These are phyloP conservation scores for Diogma glabrata DNA, from an alignment of 2,888 invertebrate genomes.

Conservation along the genomic window DNA sequence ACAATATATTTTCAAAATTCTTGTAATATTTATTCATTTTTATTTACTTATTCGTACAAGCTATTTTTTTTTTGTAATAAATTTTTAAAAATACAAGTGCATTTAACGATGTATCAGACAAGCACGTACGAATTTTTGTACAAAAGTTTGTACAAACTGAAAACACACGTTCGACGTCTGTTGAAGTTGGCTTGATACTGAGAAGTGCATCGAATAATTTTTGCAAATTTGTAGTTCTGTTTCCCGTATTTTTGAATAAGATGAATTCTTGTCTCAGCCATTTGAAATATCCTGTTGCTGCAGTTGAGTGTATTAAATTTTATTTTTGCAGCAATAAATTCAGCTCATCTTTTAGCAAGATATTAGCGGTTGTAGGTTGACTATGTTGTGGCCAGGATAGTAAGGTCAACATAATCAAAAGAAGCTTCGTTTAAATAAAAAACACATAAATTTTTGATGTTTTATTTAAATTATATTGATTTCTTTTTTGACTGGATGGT, in stretches of 20 bases:
- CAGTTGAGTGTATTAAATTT: background rate
- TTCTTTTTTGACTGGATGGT: no score
- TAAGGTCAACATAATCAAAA: no score
- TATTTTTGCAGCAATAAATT: background rate
- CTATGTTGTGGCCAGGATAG: no score
- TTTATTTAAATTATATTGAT: no score
- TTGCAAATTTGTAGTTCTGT: slow-evolving; percentile 3
- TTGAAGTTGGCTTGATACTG: slow-evolving; percentile 3
- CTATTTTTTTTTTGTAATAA: background rate
- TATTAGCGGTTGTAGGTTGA: background rate
- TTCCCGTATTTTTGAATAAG: slow-evolving; percentile 5
- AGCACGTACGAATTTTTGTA: background rate
- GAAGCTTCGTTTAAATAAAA: no score
- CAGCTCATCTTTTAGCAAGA: background rate
- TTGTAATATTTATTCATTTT: no score
- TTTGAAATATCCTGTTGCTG: background rate
- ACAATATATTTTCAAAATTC: no score
- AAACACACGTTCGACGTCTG: background rate
- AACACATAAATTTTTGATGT: no score
- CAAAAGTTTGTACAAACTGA: background rate
- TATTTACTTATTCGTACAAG: no score
- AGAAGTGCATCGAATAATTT: slow-evolving; percentile 1
- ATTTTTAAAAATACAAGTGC: background rate
- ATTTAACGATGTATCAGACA: background rate
- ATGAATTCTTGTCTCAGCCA: no score